Conservation (phyloP, 2,888 invertebrate species). For the Palloptera scutellata region DNA sequence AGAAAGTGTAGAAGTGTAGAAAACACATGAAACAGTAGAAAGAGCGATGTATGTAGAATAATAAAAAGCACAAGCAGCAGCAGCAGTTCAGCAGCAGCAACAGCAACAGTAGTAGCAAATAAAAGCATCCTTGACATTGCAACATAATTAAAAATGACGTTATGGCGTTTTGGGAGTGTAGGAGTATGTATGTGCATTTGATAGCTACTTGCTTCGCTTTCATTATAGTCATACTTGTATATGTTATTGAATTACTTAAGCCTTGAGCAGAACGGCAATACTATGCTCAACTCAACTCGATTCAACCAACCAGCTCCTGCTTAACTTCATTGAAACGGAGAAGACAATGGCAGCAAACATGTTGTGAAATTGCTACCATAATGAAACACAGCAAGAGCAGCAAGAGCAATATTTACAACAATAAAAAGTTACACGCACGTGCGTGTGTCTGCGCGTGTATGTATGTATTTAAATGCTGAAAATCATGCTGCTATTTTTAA, state of each 20-base stretch:
- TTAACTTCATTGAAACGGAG: no score
- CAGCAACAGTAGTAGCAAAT: not conserved
- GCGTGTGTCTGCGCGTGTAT: not conserved
- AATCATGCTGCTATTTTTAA: not conserved
- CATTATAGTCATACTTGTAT: not conserved
- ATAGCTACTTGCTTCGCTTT: not conserved
- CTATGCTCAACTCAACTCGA: no score
- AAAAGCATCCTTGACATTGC: not conserved
- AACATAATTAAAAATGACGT: conserved; percentile 12
- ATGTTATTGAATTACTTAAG: not conserved
- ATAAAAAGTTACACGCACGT: not conserved
- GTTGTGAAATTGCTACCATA: no score
- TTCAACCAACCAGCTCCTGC: no score
- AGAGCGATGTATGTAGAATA: not conserved
- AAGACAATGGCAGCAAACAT: no score
- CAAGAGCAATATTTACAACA: not conserved
- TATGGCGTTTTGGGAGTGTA: no score
- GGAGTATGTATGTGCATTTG: conserved; percentile 4
- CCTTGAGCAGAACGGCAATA: no score
- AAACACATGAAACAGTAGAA: not conserved
- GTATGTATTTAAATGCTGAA: no score
- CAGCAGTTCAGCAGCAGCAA: no score
- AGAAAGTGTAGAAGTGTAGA: not conserved
- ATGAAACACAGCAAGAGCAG: not conserved
- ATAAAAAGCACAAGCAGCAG: no score